phyloP scores from a whole-genome alignment of 2,888 invertebrate genomes.

The Pristionchus japonicus region DNA sequence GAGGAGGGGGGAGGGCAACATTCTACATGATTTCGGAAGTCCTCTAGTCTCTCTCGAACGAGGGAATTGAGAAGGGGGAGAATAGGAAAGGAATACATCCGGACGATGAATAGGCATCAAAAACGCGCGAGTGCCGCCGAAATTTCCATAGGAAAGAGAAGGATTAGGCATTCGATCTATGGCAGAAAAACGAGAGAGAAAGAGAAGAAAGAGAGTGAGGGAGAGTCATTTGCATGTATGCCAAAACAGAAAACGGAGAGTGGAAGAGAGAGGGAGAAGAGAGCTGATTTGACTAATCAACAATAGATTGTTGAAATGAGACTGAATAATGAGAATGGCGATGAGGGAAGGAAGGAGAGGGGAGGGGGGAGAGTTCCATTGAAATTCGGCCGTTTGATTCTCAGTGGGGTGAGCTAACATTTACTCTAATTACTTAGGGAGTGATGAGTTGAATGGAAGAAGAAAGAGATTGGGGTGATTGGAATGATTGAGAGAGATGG shows the following conservation, averaged over 20 bases:
- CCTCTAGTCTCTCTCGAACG: not conserved
- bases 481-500: slow-evolving; percentile 30
- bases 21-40: not conserved
- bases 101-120: not conserved
- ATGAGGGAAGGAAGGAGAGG: not conserved
- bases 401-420: slow-evolving; percentile 17
- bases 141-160: slow-evolving; percentile 20
- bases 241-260: slow-evolving; percentile 24
- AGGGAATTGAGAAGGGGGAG: not conserved
- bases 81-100: not conserved
- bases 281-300: slow-evolving; percentile 24
- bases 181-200: not conserved
- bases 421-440: slow-evolving; percentile 36
- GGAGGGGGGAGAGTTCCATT: not conserved
- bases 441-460: not conserved
- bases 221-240: slow-evolving; percentile 41
- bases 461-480: slow-evolving; percentile 28
- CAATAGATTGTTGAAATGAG: not conserved
- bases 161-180: slow-evolving; percentile 32
- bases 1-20: too few relatives aligned
- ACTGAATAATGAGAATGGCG: not conserved
- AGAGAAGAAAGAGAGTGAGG: slow-evolving; percentile 27
- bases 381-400: not conserved
- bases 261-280: slow-evolving; percentile 15
- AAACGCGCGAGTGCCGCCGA: slow-evolving; percentile 13